These are phyloP conservation scores for Neolamprologus caudopunctatus DNA, from an alignment of 2,113 vertebrate species.

Conservation along the genomic window DNA sequence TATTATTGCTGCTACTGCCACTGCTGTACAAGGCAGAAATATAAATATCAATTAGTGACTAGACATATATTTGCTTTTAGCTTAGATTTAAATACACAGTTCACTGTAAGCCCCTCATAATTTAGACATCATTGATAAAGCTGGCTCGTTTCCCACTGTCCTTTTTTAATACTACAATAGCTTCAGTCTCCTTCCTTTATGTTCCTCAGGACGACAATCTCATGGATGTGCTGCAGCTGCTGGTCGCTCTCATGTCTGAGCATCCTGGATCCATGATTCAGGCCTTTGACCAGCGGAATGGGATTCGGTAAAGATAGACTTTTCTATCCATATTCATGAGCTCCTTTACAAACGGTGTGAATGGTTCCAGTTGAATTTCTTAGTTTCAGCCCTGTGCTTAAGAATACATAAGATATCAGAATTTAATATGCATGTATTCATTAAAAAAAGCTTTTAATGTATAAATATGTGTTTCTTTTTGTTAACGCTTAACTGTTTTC, in stretches of 20 bases:
- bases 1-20: not conserved
- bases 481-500: not conserved
- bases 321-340: not conserved
- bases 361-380: not conserved
- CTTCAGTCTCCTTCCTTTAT: not conserved
- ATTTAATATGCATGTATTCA: not conserved
- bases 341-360: not conserved
- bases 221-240: slow-evolving; percentile 93
- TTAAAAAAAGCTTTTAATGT: not conserved
- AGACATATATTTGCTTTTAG: not conserved
- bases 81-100: not conserved
- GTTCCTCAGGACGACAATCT: slow-evolving; percentile 90
- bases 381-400: not conserved
- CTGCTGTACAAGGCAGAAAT: not conserved
- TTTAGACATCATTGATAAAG: not conserved
- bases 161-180: not conserved
- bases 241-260: slow-evolving; percentile 97
- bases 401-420: not conserved
- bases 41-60: not conserved
- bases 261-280: slow-evolving; percentile 90
- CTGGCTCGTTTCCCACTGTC: not conserved
- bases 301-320: slow-evolving; percentile 78
- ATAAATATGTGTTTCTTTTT: not conserved
- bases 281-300: slow-evolving; percentile 95
- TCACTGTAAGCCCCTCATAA: not conserved